phyloP scores from a whole-genome alignment of 2,113 vertebrate genomes.

The Harpagus bidentatus region DNA sequence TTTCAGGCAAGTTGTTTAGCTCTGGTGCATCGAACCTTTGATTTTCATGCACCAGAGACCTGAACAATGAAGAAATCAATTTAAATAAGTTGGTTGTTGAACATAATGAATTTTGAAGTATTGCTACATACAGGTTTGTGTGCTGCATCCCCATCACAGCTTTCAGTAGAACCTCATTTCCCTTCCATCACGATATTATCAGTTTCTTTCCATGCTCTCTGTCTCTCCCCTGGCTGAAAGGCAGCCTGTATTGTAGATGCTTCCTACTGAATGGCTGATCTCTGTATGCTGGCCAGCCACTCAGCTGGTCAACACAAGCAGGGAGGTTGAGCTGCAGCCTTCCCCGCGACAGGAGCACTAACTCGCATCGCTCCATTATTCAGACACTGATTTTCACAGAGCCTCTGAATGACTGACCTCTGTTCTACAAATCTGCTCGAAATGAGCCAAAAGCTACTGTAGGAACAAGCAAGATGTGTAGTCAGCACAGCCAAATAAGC shows the following conservation, averaged over 20 bases:
- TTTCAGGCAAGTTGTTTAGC: not conserved
- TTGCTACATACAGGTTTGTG: not conserved
- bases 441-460: not conserved
- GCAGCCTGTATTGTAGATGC: not conserved
- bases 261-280: not conserved
- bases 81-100: not conserved
- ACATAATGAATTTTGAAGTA: not conserved
- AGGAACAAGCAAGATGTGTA: not conserved
- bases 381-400: not conserved
- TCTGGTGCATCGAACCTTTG: not conserved
- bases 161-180: not conserved
- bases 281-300: not conserved
- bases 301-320: not conserved
- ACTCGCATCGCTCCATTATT: accelerated
- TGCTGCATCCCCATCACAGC: not conserved
- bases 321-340: not conserved
- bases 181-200: not conserved
- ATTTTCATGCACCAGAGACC: not conserved
- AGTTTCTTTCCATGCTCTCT: not conserved
- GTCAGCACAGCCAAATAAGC: not conserved
- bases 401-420: not conserved
- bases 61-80: not conserved
- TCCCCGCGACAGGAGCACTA: not conserved
- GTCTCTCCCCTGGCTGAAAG: not conserved
- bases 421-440: not conserved